Base-by-base conservation (phyloP, 1,140 invertebrate species). In the Grapholita molesta region DNA sequence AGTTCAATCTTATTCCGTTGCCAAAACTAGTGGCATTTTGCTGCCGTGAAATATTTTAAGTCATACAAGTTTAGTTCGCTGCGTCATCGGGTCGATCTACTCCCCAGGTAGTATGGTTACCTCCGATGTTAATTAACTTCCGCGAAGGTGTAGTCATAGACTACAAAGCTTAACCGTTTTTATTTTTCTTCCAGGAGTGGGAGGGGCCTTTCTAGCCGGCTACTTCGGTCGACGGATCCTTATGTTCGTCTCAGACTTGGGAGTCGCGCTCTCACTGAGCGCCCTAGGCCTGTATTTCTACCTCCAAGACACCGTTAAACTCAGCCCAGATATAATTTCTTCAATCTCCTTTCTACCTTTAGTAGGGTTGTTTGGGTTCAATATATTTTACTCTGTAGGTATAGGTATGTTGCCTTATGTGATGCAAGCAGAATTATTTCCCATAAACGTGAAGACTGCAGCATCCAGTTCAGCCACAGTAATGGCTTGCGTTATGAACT, bases 151-250 rank as follows among this genome's bases (percentile, higher is more conserved):
- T n/a, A n/a, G n/a, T n/a, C 28, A 30, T 30, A 30, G 28, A 7
- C 28, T 30, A n/a, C n/a, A n/a, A n/a, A n/a, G n/a, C n/a, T n/a
- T n/a, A n/a, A n/a, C n/a, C n/a, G n/a, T n/a, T n/a, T 21, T 9
- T 64, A 70, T 12, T 70, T 0, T 35, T 68, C 33, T 85, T 89
- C 7, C 93, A 74, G 96, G 95, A 73, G 82, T 92, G 8, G 79
- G 94, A 0, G 94, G 95, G 25, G 93, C 94, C 1, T 79, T 96
- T 24, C 84, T 97, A 5, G 95, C 97, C 64, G 96, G 97, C 74
- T 94, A 91, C 74, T 91, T 94, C n/a, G 97, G 97, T 0, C 91
- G 96, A 69, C 92, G 95, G 64, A 89, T 95, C 32, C 89, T 98
- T 0, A 86, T 97, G 24, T 80, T 96, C 0, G 74, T 93, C 42